Conservation (phyloP, 2,797 vertebrate genomes). For the Tauraco hartlaubi region DNA sequence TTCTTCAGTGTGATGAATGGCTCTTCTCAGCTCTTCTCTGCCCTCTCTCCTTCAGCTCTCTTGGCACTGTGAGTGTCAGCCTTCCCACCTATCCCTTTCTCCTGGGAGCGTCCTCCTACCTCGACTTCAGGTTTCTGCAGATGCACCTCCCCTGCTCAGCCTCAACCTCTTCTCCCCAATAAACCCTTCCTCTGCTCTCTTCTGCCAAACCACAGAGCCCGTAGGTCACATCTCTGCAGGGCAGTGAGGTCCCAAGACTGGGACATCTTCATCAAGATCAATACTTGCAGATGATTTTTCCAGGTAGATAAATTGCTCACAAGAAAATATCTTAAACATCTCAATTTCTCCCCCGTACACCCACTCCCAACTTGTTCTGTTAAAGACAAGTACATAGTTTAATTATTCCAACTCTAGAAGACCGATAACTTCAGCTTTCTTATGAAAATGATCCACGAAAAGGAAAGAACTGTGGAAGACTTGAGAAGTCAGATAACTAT, state of each 20-base stretch:
- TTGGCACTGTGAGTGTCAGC: accelerated
- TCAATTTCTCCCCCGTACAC: background rate
- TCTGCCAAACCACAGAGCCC: background rate
- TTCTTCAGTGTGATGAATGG: background rate
- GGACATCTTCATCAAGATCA: background rate
- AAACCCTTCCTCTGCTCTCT: background rate
- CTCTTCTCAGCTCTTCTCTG: too few species aligned
- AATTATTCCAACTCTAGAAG: background rate
- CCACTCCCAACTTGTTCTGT: constrained; percentile 39
- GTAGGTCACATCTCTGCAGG: background rate
- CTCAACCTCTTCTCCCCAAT: background rate
- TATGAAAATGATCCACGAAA: background rate
- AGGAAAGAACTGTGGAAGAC: background rate
- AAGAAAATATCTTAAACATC: constrained; percentile 6
- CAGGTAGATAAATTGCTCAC: constrained; percentile 24
- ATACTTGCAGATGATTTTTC: background rate
- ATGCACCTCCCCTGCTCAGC: background rate
- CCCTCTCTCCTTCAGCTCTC: background rate
- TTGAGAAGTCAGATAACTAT: background rate
- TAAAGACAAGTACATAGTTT: constrained; percentile 5
- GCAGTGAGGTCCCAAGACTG: background rate
- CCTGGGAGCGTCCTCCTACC: background rate
- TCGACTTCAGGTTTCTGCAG: background rate
- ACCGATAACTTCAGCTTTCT: background rate
- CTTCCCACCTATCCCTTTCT: background rate